Evolutionary conservation across 2,797 vertebrate species (phyloP).

Genomic region (Rhinichthys osculus): DNA sequence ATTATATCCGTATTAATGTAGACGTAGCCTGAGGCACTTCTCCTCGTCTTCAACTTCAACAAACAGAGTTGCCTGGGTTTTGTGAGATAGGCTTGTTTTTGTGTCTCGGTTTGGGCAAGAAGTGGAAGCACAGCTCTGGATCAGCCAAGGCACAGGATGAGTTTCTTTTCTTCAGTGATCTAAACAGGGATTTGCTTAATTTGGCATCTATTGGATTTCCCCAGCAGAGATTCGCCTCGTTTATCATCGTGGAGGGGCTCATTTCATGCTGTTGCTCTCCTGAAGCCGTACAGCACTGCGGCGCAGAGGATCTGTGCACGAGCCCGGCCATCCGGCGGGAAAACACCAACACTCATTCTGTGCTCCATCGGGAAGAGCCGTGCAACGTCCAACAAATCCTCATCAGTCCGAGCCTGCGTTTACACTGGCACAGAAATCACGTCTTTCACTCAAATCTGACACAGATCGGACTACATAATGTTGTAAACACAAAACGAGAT

Average conservation of each 20-base stretch:
- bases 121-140: neutral
- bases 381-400: conserved; percentile 3
- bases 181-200: conserved; percentile 61
- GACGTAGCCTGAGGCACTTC: neutral
- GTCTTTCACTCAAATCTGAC: no score
- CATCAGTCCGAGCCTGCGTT: neutral
- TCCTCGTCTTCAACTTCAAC: conserved; percentile 37
- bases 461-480: no score
- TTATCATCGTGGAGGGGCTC: conserved; percentile 56
- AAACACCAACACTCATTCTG: conserved; percentile 11
- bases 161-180: conserved; percentile 50
- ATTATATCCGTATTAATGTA: no score
- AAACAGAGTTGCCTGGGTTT: conserved; percentile 42
- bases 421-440: no score
- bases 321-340: conserved; percentile 39
- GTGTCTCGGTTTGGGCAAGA: conserved; percentile 41
- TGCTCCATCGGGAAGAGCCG: conserved; percentile 1
- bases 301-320: conserved; percentile 46
- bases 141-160: conserved; percentile 52
- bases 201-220: conserved; percentile 55
- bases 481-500: no score
- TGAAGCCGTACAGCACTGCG: conserved; percentile 36
- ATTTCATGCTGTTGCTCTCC: conserved; percentile 53
- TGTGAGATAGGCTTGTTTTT: conserved; percentile 42
- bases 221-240: conserved; percentile 56